A percentile compares a stretch with the other conserved stretches of the same genome.
phyloP scores from a whole-genome alignment of 2,888 invertebrate species.

The Listrodromus nycthemerus region DNA sequence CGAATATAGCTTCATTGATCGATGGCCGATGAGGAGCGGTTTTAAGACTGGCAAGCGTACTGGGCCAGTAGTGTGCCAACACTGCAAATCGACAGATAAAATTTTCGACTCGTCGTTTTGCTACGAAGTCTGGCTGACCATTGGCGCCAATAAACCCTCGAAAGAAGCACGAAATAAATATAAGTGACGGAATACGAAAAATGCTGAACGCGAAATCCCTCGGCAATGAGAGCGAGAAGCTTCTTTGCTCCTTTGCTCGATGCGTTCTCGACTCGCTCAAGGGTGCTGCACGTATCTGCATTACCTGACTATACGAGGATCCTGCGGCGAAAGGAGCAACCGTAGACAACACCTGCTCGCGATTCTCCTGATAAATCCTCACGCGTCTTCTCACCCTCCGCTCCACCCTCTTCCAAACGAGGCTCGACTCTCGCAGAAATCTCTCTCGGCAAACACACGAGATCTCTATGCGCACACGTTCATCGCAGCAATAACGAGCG shows the following conservation, averaged over 20 bases:
- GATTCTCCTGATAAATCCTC: constrained; percentile 61
- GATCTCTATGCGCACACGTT: background rate
- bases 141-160: no score
- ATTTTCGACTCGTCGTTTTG: no score
- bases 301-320: constrained; percentile 1
- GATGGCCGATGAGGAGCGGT: no score
- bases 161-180: background rate
- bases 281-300: constrained; percentile 21
- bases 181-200: background rate
- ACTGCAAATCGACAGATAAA: no score
- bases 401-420: constrained; percentile 5
- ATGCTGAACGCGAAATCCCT: constrained; percentile 16
- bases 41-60: no score
- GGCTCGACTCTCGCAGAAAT: constrained; percentile 21
- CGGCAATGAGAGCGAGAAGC: constrained; percentile 29
- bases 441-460: constrained; percentile 19
- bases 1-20: no score
- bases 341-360: constrained; percentile 64
- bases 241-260: constrained; percentile 19
- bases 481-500: background rate
- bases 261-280: constrained; percentile 31
- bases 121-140: no score
- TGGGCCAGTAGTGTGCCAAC: no score
- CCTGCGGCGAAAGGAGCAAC: constrained; percentile 49
- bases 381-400: constrained; percentile 31